Evolutionary conservation across 2,888 invertebrate genomes (phyloP), one percentile per base, ranked within the genome.

Genomic region (Tinea pellionella): DNA sequence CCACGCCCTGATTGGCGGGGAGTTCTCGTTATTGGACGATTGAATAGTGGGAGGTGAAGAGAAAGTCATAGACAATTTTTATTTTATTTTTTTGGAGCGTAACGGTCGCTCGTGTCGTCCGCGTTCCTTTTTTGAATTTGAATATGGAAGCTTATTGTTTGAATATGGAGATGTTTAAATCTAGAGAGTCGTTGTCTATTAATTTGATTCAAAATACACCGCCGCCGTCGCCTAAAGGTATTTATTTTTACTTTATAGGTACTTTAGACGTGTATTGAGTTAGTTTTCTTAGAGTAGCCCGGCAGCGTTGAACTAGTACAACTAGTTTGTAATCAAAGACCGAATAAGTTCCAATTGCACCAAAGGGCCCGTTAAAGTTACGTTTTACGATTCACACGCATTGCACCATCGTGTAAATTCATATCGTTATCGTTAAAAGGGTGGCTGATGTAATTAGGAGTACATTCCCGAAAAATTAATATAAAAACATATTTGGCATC

Each of bases 1-100:
- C 81, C 74, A 75, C 84, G 84, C 85, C 84, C 77, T 74, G 67
- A 73, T 72, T 72, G 77, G 82, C 72, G 80, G 83, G 85, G 81
- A 73, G 67, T 65, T 70, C 67, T 63, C 74, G 77, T 81, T 77
- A 86, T 85, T 84, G 86, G 86, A 66, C 67, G 72, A 66, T 24
- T 24, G 24, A 24, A 24, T 24, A 24, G 24, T 24, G 24, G 24
- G 24, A 24, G 67, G 76, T 73, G 73, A 74, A 74, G 68, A 64
- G 65, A 62, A 59, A 65, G 67, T 62, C 62, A 69, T 68, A 69
- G 71, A 74, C 71, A 76, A 74, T 74, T 70, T 64, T 68, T 66
- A 77, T 79, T 80, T 67, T 73, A 71, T 72, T 61, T 60, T 53
- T 51, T 18, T 16, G 47, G n/a, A 15, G 47, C n/a, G n/a, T 9